A percentile compares a stretch with the other conserved stretches of the same genome.
These are phyloP conservation scores for Crotophaga sulcirostris DNA, from an alignment of 2,113 vertebrate species.

Conservation along the genomic window DNA sequence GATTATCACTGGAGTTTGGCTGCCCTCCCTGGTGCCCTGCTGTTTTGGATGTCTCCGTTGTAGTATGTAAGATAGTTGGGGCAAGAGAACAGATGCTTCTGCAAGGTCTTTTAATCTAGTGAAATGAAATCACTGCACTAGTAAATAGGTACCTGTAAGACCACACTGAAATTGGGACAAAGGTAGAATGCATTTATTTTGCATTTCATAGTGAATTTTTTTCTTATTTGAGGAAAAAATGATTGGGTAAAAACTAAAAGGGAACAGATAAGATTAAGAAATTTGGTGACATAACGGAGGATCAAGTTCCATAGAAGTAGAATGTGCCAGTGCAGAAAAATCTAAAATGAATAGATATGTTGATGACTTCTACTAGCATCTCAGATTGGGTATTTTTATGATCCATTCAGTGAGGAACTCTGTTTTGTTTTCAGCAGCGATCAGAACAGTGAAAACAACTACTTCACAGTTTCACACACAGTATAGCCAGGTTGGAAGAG, in stretches of 20 bases:
- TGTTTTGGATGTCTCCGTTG: neutral
- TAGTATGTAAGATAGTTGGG: neutral
- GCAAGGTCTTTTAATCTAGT: constrained; percentile 10
- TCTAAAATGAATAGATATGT: fast-evolving
- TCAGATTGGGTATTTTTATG: neutral
- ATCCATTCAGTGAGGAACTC: neutral
- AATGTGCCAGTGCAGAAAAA: neutral
- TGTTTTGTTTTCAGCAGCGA: neutral
- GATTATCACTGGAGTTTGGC: constrained; percentile 41
- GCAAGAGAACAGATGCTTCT: constrained; percentile 48
- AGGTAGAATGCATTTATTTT: neutral
- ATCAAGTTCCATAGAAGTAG: neutral
- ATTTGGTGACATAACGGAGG: neutral
- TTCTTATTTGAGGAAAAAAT: neutral
- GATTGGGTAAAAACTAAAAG: neutral
- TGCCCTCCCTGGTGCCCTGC: constrained; percentile 49
- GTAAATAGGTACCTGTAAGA: neutral
- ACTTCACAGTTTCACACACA: too few species aligned
- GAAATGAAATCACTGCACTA: neutral
- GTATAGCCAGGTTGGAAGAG: too few species aligned
- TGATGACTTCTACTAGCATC: neutral
- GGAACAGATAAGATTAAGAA: neutral
- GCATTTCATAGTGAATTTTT: neutral
- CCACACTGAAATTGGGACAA: neutral
- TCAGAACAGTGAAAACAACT: neutral